Base-by-base conservation (phyloP, 2,888 invertebrate genomes). In the Subacronicta megacephala region DNA sequence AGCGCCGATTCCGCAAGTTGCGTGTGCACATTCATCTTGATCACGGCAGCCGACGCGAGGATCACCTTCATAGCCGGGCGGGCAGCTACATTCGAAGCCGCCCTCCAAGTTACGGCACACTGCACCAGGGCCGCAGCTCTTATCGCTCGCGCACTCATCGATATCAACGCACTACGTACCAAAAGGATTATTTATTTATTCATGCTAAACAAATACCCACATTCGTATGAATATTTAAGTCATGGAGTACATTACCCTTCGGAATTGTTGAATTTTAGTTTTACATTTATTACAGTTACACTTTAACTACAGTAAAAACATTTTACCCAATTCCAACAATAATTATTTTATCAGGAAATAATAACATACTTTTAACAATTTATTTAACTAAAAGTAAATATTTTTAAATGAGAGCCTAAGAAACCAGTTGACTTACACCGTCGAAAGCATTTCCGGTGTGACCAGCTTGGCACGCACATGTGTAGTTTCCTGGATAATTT, bases 401-500 rank as follows among this genome's bases (percentile, higher is more conserved):
- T 9, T 36, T 31, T 12, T 17, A 17, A 3, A 33, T 17, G 16
- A n/a, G n/a, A 1, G 7, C 9, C 2, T 35, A 17, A 31, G 20
- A 35, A 36, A 40, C 1, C 4, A 37, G 36, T 23, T 36, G 7
- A 74, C 91, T 89, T 88, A 94, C 94, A 62, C 93, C 93, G 73
- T 94, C 92, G 68, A 93, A 93, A 58, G 98, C 97, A 93, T 97
- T 97, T 87, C 98, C 98, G 62, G 96, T 95, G 88, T 95, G 98
- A 69, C 98, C 98, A 70, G 96, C 95, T 72, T 96, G 96, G 90
- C 98, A 98, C 49, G 95, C 89, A 89, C 98, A 98, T 10, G 97
- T 97, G 86, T 97, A 98, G 90, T 98, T 98, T 84, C 98, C 98
- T 52, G 96, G 96, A 62, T 95, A 95, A 88, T 98, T 98, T 69